These are phyloP conservation scores for Holacanthella duospinosa DNA, from an alignment of 2,888 invertebrate species.

Conservation along the genomic window DNA sequence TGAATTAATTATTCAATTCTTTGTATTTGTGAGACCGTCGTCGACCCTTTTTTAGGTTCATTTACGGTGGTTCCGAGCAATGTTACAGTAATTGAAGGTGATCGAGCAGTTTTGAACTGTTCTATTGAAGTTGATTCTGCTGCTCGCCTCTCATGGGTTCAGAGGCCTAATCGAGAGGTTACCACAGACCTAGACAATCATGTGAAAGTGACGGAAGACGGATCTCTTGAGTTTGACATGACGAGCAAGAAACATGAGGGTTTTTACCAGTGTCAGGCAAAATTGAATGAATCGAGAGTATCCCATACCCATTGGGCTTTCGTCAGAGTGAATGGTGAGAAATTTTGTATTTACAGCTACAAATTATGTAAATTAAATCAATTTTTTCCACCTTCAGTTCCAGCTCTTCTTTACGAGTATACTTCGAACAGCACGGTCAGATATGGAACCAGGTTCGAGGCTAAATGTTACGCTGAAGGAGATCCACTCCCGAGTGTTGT, in stretches of 20 bases:
- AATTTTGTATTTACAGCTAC: neutral
- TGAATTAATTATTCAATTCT: neutral
- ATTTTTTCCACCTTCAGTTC: slow-evolving; percentile 22
- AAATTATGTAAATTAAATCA: neutral
- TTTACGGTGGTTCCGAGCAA: slow-evolving; percentile 7
- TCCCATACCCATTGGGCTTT: slow-evolving; percentile 36
- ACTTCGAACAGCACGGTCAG: slow-evolving; percentile 32
- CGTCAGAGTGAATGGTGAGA: slow-evolving; percentile 28
- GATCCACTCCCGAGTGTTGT: slow-evolving; percentile 34
- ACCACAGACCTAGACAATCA: slow-evolving; percentile 21
- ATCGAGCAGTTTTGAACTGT: slow-evolving; percentile 29
- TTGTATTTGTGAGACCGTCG: no score
- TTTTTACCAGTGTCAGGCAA: slow-evolving; percentile 35
- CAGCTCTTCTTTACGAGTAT: slow-evolving; percentile 30
- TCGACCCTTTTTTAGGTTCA: neutral
- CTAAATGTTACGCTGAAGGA: slow-evolving; percentile 33
- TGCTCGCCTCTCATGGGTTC: slow-evolving; percentile 26
- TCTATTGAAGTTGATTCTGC: slow-evolving; percentile 15
- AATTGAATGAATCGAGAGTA: slow-evolving; percentile 26
- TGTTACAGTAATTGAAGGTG: slow-evolving; percentile 9
- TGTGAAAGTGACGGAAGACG: slow-evolving; percentile 27
- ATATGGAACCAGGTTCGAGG: slow-evolving; percentile 36
- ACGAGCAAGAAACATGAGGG: slow-evolving; percentile 34
- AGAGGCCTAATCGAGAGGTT: slow-evolving; percentile 30
- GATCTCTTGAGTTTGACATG: slow-evolving; percentile 28